phyloP scores from a whole-genome alignment of 2,797 vertebrate genomes.

The Melanotaenia trifasciata region DNA sequence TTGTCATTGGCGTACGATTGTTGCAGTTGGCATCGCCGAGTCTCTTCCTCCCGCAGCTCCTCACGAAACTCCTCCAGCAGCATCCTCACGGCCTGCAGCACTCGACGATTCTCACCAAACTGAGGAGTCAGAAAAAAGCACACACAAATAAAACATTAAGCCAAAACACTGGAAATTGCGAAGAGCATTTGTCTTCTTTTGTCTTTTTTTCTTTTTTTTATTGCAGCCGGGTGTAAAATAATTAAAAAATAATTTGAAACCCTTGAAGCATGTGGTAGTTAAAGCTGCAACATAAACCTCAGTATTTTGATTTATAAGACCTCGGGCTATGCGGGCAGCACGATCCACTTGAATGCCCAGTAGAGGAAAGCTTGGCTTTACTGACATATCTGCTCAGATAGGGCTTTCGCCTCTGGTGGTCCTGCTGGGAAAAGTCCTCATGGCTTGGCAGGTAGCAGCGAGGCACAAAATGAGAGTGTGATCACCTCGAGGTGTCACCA shows the following conservation, averaged over 20 bases:
- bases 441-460: slow-evolving; percentile 27
- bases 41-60: slow-evolving; percentile 90
- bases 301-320: neutral
- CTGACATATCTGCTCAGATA: slow-evolving; percentile 14
- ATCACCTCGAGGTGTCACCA: slow-evolving; percentile 29
- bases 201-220: neutral
- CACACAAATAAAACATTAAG: neutral
- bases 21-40: slow-evolving; percentile 87
- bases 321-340: neutral
- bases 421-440: slow-evolving; percentile 14
- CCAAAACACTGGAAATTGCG: neutral
- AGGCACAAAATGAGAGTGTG: slow-evolving; percentile 37
- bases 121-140: slow-evolving; percentile 51
- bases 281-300: neutral
- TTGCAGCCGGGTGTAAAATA: neutral
- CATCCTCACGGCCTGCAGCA: slow-evolving; percentile 87
- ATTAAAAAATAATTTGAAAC: slow-evolving; percentile 7
- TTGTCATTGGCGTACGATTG: slow-evolving; percentile 92
- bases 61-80: slow-evolving; percentile 92
- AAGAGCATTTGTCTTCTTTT: neutral
- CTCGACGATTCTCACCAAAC: slow-evolving; percentile 89
- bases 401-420: slow-evolving; percentile 22
- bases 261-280: neutral
- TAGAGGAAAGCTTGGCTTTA: neutral
- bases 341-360: no score